Evolutionary conservation across 2,797 vertebrate genomes (phyloP).

Genomic region (Phoebastria nigripes): DNA sequence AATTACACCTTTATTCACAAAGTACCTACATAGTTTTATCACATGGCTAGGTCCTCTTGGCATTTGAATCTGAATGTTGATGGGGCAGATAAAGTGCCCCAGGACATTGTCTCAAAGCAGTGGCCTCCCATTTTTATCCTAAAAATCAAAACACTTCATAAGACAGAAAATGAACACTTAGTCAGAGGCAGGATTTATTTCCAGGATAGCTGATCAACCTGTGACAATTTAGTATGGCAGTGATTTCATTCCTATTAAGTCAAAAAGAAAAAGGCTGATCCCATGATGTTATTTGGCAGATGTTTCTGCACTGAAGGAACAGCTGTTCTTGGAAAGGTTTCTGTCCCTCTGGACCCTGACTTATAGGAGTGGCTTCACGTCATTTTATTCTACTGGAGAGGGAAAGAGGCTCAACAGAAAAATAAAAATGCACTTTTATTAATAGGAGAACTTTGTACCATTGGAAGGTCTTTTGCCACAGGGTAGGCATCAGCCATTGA

Average conservation of each 20-base stretch:
- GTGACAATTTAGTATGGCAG: neutral
- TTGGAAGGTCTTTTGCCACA: neutral
- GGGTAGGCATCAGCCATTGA: neutral
- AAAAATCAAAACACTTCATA: neutral
- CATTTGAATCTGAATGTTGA: neutral
- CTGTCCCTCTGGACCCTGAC: neutral
- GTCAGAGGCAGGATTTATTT: neutral
- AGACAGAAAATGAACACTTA: neutral
- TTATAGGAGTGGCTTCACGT: neutral
- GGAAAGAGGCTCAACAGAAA: neutral
- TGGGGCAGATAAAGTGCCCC: neutral
- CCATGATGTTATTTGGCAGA: neutral
- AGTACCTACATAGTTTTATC: neutral
- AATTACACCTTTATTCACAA: neutral
- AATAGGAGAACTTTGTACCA: neutral
- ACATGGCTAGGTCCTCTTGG: neutral
- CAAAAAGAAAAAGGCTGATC: neutral
- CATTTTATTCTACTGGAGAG: neutral
- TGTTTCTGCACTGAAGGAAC: neutral
- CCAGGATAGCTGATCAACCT: neutral
- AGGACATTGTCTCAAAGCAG: neutral
- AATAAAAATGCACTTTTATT: neutral
- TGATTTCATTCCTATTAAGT: neutral
- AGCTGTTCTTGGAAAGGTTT: neutral
- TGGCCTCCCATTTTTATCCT: neutral